Evolutionary conservation across 2,797 vertebrate genomes (phyloP), one percentile per base, ranked within the genome.

Genomic region (Fratercula arctica): DNA sequence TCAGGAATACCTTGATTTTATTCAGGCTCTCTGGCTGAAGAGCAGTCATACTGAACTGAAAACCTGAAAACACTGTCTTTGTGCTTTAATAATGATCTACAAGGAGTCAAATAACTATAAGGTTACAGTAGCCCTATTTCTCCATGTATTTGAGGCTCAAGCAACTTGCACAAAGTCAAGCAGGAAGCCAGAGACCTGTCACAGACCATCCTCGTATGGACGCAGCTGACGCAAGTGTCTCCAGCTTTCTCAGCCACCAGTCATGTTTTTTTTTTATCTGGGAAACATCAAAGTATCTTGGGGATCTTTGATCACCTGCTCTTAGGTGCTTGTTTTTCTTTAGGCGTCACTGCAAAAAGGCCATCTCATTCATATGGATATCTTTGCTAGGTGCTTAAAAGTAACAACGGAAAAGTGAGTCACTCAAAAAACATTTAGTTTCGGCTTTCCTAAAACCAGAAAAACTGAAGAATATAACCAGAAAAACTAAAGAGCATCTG

Each of bases 271-370:
- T 48, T 23, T 56, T 73, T 33, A 37, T 23, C 76, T 81, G 48
- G 77, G 51, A 68, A 90, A 48, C 45, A 85, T 18, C 39, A 13
- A 59, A 82, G 60, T 9, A 11, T 4, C 19, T 66, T 14, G 57
- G n/a, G n/a, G 43, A 46, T 37, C 75, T 70, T 45, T 91, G 89
- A 87, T 70, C 54, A n/a, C 48, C 87, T 90, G 45, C 72, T 85
- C 25, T 59, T 43, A 17, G 1, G 6, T 11, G 54, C 60, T 77
- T 39, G 37, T 18, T 88, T 37, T 61, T 64, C 45, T 75, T 21
- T 1, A 51, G 69, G 84, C 39, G 3, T 16, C 89, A 39, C 25
- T 69, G 73, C 73, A 48, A n/a, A n/a, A 41, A 56, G 35, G 63
- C 26, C 59, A 72, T 23, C 69, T 75, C 76, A 72, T 35, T 46